These are phyloP conservation scores for Eremobia ochroleuca DNA, from an alignment of 2,888 invertebrate species.

Conservation along the genomic window DNA sequence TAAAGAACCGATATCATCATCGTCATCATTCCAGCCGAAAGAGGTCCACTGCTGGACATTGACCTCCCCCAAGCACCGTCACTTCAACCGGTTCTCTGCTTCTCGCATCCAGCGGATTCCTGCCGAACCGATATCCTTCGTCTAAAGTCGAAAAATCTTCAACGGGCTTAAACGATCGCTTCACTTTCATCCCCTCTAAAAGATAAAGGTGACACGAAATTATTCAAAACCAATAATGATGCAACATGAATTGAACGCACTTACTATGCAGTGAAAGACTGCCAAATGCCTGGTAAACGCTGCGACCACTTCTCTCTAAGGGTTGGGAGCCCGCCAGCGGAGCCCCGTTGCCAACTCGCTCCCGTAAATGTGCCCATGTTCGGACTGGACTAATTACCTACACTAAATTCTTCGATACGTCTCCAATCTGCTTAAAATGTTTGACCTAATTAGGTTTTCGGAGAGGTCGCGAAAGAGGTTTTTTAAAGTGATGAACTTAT, in stretches of 20 bases:
- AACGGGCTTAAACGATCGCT: neutral
- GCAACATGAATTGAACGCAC: slow-evolving; percentile 78
- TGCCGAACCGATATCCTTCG: neutral
- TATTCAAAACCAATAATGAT: slow-evolving; percentile 74
- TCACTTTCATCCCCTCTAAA: neutral
- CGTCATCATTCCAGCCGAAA: neutral
- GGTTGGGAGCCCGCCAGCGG: slow-evolving; percentile 80
- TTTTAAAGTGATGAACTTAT: slow-evolving; percentile 10
- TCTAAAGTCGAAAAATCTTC: neutral
- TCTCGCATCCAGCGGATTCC: neutral
- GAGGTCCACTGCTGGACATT: neutral
- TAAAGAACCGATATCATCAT: neutral
- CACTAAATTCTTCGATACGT: slow-evolving; percentile 68
- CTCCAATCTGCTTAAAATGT: slow-evolving; percentile 64
- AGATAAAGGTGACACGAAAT: slow-evolving; percentile 65
- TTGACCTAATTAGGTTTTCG: slow-evolving; percentile 59
- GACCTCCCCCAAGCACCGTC: neutral
- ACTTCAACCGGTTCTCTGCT: too few relatives aligned
- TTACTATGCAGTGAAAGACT: slow-evolving; percentile 83
- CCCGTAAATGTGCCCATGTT: slow-evolving; percentile 76
- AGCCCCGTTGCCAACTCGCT: slow-evolving; percentile 76
- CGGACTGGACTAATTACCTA: slow-evolving; percentile 74
- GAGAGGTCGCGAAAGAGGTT: slow-evolving; percentile 22
- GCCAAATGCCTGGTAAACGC: slow-evolving; percentile 86
- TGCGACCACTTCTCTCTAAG: slow-evolving; percentile 78